Conservation (phyloP, 1,140 invertebrate genomes). For the Drosophila trapezifrons region DNA sequence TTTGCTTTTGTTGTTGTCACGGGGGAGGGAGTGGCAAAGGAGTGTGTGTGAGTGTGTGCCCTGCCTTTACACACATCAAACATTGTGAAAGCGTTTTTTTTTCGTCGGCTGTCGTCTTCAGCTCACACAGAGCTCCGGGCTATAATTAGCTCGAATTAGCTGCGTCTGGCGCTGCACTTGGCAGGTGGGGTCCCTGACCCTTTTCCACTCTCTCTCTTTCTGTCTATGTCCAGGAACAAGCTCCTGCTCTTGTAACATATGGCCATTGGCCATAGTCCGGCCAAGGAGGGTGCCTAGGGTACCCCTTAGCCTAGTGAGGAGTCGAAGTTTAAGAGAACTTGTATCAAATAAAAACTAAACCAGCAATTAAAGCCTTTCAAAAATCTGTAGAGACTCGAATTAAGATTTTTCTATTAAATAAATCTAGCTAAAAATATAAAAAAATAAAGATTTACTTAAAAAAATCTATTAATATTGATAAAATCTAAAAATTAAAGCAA, state of each 20-base stretch:
- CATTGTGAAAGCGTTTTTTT: constrained; percentile 42
- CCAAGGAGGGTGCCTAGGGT: background rate
- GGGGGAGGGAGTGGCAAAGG: background rate
- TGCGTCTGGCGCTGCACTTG: constrained; percentile 66
- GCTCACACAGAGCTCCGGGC: constrained; percentile 37
- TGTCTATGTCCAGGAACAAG: background rate
- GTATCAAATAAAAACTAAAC: background rate
- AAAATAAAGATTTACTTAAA: background rate
- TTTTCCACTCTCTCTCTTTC: too few relatives aligned
- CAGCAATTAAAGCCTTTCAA: too few relatives aligned
- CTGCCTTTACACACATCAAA: constrained; percentile 63
- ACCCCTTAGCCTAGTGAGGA: background rate
- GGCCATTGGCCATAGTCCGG: constrained; percentile 12
- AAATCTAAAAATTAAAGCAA: background rate
- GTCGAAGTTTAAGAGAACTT: background rate
- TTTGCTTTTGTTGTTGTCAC: constrained; percentile 23
- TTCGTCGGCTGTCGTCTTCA: constrained; percentile 55
- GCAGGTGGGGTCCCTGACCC: constrained; percentile 49
- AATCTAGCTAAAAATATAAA: background rate
- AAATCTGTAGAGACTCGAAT: background rate
- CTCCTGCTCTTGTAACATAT: background rate
- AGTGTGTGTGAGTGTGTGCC: constrained; percentile 5
- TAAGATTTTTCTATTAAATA: background rate
- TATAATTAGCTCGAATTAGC: constrained; percentile 76
- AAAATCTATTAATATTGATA: background rate